A percentile compares a stretch with the other conserved stretches of the same genome.
Conservation (phyloP, 2,113 vertebrate species). For the Oenanthe melanoleuca region DNA sequence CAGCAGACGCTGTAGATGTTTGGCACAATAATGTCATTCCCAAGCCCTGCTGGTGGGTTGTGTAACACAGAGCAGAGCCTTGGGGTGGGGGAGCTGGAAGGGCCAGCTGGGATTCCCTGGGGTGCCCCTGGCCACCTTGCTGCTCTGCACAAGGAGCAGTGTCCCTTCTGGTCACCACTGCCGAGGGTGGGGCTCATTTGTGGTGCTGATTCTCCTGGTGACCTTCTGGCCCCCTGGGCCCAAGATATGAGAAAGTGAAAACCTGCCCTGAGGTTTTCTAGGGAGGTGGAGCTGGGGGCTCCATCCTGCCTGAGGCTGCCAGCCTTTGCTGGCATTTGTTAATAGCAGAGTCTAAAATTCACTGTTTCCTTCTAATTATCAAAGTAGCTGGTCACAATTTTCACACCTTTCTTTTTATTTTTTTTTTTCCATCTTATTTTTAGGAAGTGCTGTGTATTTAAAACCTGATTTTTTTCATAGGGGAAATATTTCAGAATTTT, state of each 20-base stretch:
- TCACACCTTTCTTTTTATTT: background rate
- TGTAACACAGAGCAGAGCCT: background rate
- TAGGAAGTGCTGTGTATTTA: background rate
- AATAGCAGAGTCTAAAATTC: background rate
- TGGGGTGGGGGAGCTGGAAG: background rate
- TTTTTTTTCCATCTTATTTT: background rate
- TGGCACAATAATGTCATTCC: background rate
- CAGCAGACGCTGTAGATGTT: background rate
- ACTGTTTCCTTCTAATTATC: background rate
- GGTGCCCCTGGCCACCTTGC: rapidly evolving
- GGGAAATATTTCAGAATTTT: background rate
- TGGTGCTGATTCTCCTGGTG: background rate
- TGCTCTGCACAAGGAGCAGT: rapidly evolving
- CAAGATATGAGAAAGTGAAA: background rate
- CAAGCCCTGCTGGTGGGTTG: background rate
- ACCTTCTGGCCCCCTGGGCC: background rate
- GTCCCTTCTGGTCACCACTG: background rate
- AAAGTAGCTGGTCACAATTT: background rate
- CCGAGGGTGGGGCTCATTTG: rapidly evolving
- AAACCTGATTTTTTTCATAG: background rate
- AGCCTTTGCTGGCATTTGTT: background rate
- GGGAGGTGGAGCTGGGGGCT: background rate
- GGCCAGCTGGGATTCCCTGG: background rate
- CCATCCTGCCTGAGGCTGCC: background rate
- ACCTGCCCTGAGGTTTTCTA: rapidly evolving